Evolutionary conservation across 2,797 vertebrate species (phyloP), one percentile per base, ranked within the genome.

Genomic region (Danio albolineatus): DNA sequence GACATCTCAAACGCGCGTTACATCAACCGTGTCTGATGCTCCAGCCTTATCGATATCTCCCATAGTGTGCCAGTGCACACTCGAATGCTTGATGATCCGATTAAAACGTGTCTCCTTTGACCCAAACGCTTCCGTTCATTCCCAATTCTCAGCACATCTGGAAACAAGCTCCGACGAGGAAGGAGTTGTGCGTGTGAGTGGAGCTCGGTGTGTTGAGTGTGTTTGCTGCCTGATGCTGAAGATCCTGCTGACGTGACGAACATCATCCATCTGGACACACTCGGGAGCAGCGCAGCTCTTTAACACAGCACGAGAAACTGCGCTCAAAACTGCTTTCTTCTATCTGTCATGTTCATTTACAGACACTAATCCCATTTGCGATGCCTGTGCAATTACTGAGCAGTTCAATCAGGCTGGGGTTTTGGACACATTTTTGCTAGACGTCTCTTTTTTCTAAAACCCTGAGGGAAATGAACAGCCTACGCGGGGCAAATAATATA

Each of bases 231-330:
- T 46, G 54, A 10, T 48, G 71, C 13, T 36, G 5, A 36, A 36
- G 43, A 6, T 61, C 17, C 49, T 54, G 60, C 61, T 66, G 62
- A 76, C 41, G 62, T 38, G 62, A 46, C 39, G 19, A 36, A 44
- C 53, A 44, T 36, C 56, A 38, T 57, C 41, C 41, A 13, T 46
- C 2, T 39, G 62, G 21, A 6, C 62, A 76, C 61, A 54, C 43
- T 17, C 6, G 13, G 44, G 44, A 12, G 62, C 41, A 36, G 2
- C 54, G 6, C 19, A 19, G 6, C 12, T 7, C 6, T 56, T 21
- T 21, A 9, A 49, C 49, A n/a, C 17, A 73, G 28, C 28, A 36
- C 16, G 5, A 12, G 21, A 46, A 62, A 36, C 36, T 2, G 16
- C 43, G 39, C 3, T 28, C 46, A 14, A 2, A 44, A n/a, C 46